A percentile compares a stretch with the other conserved stretches of the same genome.
Conservation (phyloP, 2,797 vertebrate genomes). For the Argentina silus region DNA sequence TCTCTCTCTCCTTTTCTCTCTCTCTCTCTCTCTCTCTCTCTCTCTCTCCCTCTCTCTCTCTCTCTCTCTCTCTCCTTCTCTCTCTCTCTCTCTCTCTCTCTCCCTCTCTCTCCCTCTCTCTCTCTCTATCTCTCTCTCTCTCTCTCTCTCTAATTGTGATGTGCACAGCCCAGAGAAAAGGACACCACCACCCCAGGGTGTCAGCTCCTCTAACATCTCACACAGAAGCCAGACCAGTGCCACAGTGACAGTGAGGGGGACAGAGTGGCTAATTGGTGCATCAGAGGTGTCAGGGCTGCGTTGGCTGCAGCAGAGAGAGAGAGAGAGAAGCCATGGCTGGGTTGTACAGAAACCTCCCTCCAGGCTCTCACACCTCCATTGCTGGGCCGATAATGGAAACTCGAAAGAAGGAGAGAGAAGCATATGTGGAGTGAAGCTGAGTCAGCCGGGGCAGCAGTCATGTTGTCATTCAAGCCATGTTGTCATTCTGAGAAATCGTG, state of each 20-base stretch:
- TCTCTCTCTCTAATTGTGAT: neutral
- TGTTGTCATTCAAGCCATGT: slow-evolving; percentile 4
- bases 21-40: too few relatives aligned
- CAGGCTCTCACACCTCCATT: slow-evolving; percentile 48
- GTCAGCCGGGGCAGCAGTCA: slow-evolving; percentile 38
- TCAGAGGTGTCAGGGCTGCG: slow-evolving; percentile 55
- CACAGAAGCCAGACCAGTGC: too few relatives aligned
- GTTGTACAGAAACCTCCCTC: slow-evolving; percentile 44
- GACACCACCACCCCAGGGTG: too few relatives aligned
- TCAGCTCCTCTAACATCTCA: too few relatives aligned
- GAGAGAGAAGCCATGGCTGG: neutral
- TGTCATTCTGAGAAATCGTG: slow-evolving; percentile 23
- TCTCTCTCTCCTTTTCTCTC: too few relatives aligned
- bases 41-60: too few relatives aligned
- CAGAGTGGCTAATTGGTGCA: slow-evolving; percentile 63
- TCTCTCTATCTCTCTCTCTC: too few relatives aligned
- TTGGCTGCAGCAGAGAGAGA: slow-evolving; percentile 49
- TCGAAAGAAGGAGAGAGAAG: slow-evolving; percentile 34
- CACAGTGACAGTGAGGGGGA: slow-evolving; percentile 41
- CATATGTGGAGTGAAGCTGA: slow-evolving; percentile 24
- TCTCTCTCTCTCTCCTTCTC: too few relatives aligned
- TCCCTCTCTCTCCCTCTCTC: too few relatives aligned
- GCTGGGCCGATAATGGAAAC: slow-evolving; percentile 52
- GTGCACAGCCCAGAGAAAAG: neutral
- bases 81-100: too few relatives aligned